Base-by-base conservation (phyloP, 1,140 invertebrate species). In the Zaprionus capensis region DNA sequence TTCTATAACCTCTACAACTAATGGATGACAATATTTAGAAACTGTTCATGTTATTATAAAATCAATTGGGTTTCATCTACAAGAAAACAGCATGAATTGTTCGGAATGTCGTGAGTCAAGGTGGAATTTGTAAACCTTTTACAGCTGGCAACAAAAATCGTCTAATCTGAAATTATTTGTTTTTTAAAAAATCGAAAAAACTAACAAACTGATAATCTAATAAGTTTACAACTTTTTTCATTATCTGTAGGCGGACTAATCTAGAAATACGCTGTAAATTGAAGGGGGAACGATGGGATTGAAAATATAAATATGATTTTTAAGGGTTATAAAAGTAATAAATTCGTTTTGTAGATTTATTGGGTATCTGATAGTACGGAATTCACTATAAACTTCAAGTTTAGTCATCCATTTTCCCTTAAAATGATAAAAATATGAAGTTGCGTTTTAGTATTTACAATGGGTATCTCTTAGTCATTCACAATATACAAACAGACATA, bases 191-290 rank as follows among this genome's bases (percentile, higher is more conserved):
- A 11, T 34, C 31, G 31, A 34, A 34, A 1, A 34, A 34, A 34
- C 17, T 36, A 53, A 53, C 17, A 34, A 59, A 20, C 64, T 53
- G 70, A 67, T 73, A 68, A 61, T 53, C 41, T 20, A 6, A n/a
- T 12, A 46, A 17, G n/a, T 51, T 61, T 61, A 28, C 28, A 22
- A 62, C 12, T 46, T 26, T 31, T 38, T 34, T 24, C 31, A 57
- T 63, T 56, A 53, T 24, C 41, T 62, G 12, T 26, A n/a, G 41
- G 58, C 51, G 38, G 56, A 9, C 12, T 56, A 56, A 69, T 69
- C 46, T 34, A 2, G 1, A 5, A 5, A 69, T 69, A 69, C 63
- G 26, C 71, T 73, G 36, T 69, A 56, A 46, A 6, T 41, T n/a
- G 12, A 44, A 15, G 15, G 15, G 5, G 6, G 0, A 7, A 7